These are phyloP conservation scores for Erythrocercus mccallii DNA, from an alignment of 2,113 vertebrate genomes.

Conservation along the genomic window DNA sequence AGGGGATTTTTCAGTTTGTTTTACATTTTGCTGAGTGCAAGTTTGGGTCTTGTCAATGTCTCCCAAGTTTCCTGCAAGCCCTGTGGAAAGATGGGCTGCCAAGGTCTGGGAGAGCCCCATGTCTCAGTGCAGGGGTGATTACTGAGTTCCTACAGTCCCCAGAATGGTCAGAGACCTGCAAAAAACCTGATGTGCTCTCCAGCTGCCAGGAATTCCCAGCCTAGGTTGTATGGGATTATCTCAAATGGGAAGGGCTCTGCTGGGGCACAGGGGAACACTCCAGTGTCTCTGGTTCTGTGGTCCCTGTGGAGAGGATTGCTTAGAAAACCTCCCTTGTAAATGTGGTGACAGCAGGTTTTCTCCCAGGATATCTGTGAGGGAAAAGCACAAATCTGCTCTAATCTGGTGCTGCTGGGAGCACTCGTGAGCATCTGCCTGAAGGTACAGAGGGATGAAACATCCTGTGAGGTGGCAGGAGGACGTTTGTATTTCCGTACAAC, in stretches of 20 bases:
- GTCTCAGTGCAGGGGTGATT: background rate
- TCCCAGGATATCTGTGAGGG: background rate
- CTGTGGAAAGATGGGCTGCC: background rate
- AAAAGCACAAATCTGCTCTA: background rate
- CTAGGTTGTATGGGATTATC: background rate
- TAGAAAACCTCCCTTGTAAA: background rate
- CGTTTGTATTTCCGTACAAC: background rate
- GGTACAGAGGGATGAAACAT: fast-evolving
- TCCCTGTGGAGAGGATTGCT: background rate
- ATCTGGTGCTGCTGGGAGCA: background rate
- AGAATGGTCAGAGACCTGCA: background rate
- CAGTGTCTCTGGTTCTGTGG: fast-evolving
- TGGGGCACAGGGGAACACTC: background rate
- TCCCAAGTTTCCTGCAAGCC: background rate
- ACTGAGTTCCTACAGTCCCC: background rate
- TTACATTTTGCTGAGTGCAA: background rate
- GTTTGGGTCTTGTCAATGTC: background rate
- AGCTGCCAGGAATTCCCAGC: background rate
- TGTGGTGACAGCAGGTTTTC: background rate
- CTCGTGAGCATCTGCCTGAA: background rate
- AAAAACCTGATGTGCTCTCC: background rate
- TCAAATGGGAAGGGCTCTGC: background rate
- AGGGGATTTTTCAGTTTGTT: background rate
- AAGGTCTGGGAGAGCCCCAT: background rate
- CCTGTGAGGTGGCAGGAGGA: background rate